A percentile compares a stretch with the other conserved stretches of the same genome.
phyloP scores from a whole-genome alignment of 2,888 invertebrate genomes.

The Archaeoteleia sp. region DNA sequence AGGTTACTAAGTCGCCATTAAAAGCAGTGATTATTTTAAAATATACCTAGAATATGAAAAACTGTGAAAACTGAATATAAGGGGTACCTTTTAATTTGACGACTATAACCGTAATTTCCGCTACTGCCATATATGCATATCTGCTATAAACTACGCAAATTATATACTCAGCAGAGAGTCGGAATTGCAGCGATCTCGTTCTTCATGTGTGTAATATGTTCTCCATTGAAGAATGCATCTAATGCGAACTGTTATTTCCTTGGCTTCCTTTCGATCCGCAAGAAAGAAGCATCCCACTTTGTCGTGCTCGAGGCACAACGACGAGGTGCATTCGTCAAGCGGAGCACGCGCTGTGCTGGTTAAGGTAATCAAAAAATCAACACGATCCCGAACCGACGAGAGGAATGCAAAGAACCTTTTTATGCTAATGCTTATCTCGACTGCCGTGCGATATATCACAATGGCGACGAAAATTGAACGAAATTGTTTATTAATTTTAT shows the following conservation, averaged over 20 bases:
- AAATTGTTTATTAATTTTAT: too few relatives aligned
- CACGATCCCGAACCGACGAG: slow-evolving; percentile 28
- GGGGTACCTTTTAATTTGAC: too few relatives aligned
- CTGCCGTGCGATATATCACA: not conserved
- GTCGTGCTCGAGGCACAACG: slow-evolving; percentile 16
- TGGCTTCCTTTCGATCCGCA: slow-evolving; percentile 38
- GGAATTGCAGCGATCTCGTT: slow-evolving; percentile 9
- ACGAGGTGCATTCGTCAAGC: slow-evolving; percentile 22
- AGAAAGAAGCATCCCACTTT: slow-evolving; percentile 10
- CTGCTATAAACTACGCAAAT: too few relatives aligned
- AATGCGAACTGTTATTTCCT: slow-evolving; percentile 23
- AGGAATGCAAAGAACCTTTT: slow-evolving; percentile 35
- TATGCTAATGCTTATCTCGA: slow-evolving; percentile 30
- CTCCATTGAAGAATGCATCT: slow-evolving; percentile 12
- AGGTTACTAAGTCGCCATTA: too few relatives aligned
- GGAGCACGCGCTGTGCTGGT: slow-evolving; percentile 17
- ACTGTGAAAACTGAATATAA: too few relatives aligned
- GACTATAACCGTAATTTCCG: too few relatives aligned
- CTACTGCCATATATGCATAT: too few relatives aligned
- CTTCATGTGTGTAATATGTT: not conserved
- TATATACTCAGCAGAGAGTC: too few relatives aligned
- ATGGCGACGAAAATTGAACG: slow-evolving; percentile 4
- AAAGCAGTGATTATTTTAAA: too few relatives aligned
- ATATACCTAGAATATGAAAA: too few relatives aligned
- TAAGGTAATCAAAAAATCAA: slow-evolving; percentile 31